Base-by-base conservation (phyloP, 2,888 invertebrate species). In the Hipparchia sbordonii region DNA sequence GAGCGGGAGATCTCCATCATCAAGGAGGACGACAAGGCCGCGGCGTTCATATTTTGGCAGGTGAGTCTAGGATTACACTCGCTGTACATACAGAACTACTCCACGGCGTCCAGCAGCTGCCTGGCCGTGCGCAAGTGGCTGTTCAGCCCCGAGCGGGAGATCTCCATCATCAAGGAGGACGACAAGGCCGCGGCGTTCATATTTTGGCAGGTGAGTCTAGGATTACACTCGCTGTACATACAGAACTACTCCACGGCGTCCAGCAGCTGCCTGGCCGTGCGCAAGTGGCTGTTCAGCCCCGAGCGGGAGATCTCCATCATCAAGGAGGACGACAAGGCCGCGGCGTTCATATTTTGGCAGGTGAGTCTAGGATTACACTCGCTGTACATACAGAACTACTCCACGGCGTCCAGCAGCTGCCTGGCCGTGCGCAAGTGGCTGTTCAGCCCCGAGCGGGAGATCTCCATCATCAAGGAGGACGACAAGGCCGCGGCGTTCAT, bases 221-320 rank as follows among this genome's bases (percentile, higher is more conserved):
- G n/a, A n/a, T n/a, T n/a, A n/a, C 99, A 99, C 93, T 98, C 98
- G 82, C 95, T 99, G 77, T 99, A 99, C 94, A 98, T 99, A 81
- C 99, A 99, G 93, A 99, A 99, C 93, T 99, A 99, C 88, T 98
- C 98, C 78, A 99, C 99, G 10, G 99, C 99, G 54, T 98, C 98
- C 56, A 97, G 98, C 79, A 98, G 98, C 66, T 99, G 99, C 87
- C 95, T 99, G 63, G 95, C 97, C 75, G 94, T 99, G 63, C 95
- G 97, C 76, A 97, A 97, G 88, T 98, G 98, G 98, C 89, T 98
- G 75, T 98, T 98, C 93, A 92, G 95, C 76, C 96, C 96, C 77
- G 95, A 96, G 83, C 89, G 97, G 8, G 95, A 96, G 79, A 79
- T 85, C 6, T 75, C 84, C 1, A 85, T 96, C 57, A 90, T 96